Conservation (phyloP, 2,113 vertebrate species). For the Saguinus midas region DNA sequence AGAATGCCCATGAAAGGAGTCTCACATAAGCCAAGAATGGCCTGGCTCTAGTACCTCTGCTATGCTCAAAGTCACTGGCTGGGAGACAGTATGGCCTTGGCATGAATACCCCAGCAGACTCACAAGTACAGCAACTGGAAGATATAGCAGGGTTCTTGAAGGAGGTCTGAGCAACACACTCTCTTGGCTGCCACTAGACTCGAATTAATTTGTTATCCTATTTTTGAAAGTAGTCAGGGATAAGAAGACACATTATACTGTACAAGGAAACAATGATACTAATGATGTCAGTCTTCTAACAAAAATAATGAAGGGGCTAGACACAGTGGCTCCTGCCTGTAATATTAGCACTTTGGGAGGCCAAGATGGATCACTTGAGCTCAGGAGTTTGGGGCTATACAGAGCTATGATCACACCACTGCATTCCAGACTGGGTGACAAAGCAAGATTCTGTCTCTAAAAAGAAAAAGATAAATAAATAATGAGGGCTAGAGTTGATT, state of each 20-base stretch:
- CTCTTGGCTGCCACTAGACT: background rate
- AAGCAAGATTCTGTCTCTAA: too few species aligned
- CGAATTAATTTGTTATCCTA: background rate
- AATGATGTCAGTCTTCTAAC: background rate
- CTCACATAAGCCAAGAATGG: background rate
- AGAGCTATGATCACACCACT: too few species aligned
- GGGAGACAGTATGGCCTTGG: background rate
- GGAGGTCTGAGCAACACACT: background rate
- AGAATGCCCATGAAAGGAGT: background rate
- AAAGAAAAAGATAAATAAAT: background rate
- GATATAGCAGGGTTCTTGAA: background rate
- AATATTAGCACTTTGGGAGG: too few species aligned
- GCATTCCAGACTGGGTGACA: too few species aligned
- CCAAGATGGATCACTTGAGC: too few species aligned
- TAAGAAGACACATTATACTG: background rate
- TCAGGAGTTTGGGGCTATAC: too few species aligned
- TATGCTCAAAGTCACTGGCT: background rate
- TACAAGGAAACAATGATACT: background rate
- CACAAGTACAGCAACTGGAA: accelerated
- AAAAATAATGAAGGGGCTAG: background rate
- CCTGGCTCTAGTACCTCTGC: background rate
- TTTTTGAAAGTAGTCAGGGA: background rate
- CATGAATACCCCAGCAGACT: background rate
- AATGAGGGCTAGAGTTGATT: background rate
- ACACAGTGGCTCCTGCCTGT: too few species aligned